Conservation (phyloP, 2,113 vertebrate genomes). For the Actenoides lindsayi region DNA sequence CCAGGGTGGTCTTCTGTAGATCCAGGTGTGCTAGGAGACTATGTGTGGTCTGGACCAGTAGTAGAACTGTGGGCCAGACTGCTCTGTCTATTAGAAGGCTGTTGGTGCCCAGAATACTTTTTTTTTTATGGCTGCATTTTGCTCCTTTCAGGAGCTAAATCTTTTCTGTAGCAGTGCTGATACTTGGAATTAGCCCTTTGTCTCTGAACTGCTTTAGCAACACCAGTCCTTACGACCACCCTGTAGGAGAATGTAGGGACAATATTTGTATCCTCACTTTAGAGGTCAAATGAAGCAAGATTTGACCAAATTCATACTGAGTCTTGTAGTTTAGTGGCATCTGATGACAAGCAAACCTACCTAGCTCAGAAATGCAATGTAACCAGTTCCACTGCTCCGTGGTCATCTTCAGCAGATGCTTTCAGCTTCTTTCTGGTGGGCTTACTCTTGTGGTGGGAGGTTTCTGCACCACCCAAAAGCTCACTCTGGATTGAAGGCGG, state of each 20-base stretch:
- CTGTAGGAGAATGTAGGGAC: not conserved
- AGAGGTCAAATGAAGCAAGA: not conserved
- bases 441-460: not conserved
- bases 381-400: not conserved
- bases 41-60: not conserved
- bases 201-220: not conserved
- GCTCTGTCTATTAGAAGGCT: not conserved
- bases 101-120: not conserved
- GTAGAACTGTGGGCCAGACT: not conserved
- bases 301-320: not conserved
- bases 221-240: accelerated
- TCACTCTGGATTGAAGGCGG: not conserved
- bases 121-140: not conserved
- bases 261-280: not conserved
- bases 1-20: not conserved
- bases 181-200: not conserved
- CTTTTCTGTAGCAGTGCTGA: not conserved
- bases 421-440: not conserved
- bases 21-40: not conserved
- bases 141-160: not conserved
- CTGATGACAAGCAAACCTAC: not conserved
- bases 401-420: not conserved
- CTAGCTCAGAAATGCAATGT: not conserved
- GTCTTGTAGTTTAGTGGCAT: not conserved
- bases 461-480: not conserved